A percentile compares a stretch with the other conserved stretches of the same genome.
Conservation (phyloP, 2,888 invertebrate genomes). For the Pristionchus entomophagus region DNA sequence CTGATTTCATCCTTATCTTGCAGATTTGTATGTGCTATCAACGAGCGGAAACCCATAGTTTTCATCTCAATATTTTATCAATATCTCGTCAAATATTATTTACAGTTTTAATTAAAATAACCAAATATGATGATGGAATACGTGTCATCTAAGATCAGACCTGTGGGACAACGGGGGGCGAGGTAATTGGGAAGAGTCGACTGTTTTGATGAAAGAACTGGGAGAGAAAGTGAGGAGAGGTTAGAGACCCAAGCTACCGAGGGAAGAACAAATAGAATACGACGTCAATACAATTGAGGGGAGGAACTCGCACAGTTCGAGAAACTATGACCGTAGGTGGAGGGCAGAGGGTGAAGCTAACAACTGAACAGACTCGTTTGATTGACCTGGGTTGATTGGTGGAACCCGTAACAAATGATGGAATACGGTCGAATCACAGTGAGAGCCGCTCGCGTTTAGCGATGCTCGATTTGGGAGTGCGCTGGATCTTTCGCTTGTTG, state of each 20-base stretch:
- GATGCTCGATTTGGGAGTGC: background rate
- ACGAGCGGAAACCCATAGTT: background rate
- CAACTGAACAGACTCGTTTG: constrained; percentile 12
- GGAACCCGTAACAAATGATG: background rate
- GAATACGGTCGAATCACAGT: background rate
- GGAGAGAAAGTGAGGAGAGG: background rate
- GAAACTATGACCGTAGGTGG: background rate
- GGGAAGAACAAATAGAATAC: background rate
- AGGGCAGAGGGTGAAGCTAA: background rate
- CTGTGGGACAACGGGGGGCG: too few species aligned
- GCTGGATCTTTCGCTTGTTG: background rate
- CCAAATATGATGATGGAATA: background rate
- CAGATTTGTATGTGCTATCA: background rate
- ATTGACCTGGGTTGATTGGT: background rate
- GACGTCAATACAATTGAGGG: constrained; percentile 9
- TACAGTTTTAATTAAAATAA: background rate
- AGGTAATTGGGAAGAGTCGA: constrained; percentile 18
- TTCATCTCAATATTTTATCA: background rate
- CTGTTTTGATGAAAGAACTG: background rate
- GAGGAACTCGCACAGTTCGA: background rate
- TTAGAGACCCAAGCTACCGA: background rate
- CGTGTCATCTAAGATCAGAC: background rate
- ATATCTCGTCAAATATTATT: background rate
- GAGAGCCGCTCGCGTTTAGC: background rate
- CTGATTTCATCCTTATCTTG: background rate